These are phyloP conservation scores for Sphinx pinastri DNA, from an alignment of 2,888 invertebrate genomes.

Conservation along the genomic window DNA sequence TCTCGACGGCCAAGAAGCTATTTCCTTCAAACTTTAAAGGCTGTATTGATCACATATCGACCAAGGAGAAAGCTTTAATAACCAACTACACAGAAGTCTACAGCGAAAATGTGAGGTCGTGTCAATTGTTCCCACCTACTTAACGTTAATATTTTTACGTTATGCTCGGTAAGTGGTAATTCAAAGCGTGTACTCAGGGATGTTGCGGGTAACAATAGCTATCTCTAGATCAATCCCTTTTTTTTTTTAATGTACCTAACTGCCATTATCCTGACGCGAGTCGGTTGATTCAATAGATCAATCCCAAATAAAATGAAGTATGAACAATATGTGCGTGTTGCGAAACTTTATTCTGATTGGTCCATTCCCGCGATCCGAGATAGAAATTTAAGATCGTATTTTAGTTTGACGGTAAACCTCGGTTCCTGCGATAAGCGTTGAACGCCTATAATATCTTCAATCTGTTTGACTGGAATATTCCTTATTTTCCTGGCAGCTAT, in stretches of 20 bases:
- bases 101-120: slow-evolving; percentile 75
- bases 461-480: too few species aligned
- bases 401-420: too few species aligned
- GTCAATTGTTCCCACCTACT: slow-evolving; percentile 71
- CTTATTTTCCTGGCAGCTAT: too few species aligned
- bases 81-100: slow-evolving; percentile 68
- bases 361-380: too few species aligned
- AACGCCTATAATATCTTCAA: too few species aligned
- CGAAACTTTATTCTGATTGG: too few species aligned
- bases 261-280: too few species aligned
- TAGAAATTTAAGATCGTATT: too few species aligned
- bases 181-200: not conserved
- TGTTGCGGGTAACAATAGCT: not conserved
- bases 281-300: too few species aligned
- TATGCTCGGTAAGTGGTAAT: not conserved
- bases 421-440: too few species aligned
- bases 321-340: too few species aligned
- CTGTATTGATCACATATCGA: slow-evolving; percentile 84
- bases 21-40: slow-evolving; percentile 84
- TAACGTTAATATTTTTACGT: slow-evolving; percentile 36
- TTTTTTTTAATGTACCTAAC: too few species aligned
- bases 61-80: slow-evolving; percentile 54
- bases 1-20: slow-evolving; percentile 69
- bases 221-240: not conserved
- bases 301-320: not conserved